phyloP scores from a whole-genome alignment of 2,113 vertebrate species.

The Seriola quinqueradiata region DNA sequence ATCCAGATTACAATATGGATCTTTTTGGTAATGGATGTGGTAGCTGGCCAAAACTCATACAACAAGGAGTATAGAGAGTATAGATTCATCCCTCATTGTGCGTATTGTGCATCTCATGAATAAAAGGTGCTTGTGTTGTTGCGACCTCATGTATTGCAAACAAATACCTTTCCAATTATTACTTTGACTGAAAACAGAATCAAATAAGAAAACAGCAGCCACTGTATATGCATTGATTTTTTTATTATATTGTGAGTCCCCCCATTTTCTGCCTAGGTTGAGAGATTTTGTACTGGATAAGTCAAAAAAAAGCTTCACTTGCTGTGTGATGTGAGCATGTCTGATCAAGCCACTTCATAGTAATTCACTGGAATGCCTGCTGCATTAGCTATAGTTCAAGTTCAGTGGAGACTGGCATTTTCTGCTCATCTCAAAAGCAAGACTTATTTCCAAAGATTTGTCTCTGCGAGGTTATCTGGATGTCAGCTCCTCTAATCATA shows the following conservation, averaged over 20 bases:
- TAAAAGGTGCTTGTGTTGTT: neutral
- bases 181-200: neutral
- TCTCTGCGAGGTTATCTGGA: slow-evolving; percentile 49
- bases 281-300: slow-evolving; percentile 15
- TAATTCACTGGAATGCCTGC: slow-evolving; percentile 31
- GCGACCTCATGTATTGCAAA: neutral
- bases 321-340: slow-evolving; percentile 45
- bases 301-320: slow-evolving; percentile 18
- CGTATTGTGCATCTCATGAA: neutral
- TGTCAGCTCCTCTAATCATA: slow-evolving; percentile 66
- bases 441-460: slow-evolving; percentile 59
- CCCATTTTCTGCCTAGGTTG: neutral
- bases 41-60: neutral
- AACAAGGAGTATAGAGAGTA: neutral
- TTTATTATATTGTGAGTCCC: slow-evolving; percentile 6
- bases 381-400: slow-evolving; percentile 34
- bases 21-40: slow-evolving; percentile 25
- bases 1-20: slow-evolving; percentile 32
- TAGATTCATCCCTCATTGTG: neutral
- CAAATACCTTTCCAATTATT: neutral
- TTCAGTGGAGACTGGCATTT: slow-evolving; percentile 47
- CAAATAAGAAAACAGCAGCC: neutral
- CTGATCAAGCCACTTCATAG: slow-evolving; percentile 42
- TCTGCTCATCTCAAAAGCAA: slow-evolving; percentile 50
- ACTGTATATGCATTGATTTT: neutral